Evolutionary conservation across 1,140 invertebrate genomes (phyloP).

Genomic region (Bicyclus anynana): DNA sequence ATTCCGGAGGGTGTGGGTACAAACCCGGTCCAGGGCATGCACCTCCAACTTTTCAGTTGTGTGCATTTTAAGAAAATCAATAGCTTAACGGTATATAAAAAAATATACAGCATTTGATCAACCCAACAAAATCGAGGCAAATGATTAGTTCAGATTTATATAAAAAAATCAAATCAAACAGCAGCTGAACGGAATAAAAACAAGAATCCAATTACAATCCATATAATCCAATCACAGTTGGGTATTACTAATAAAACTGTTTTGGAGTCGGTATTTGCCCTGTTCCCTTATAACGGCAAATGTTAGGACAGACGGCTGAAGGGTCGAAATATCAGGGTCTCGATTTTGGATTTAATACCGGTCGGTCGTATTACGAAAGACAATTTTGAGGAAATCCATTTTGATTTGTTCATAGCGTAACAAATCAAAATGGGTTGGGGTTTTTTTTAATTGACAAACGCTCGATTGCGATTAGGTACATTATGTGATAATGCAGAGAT

Average conservation of each 20-base stretch:
- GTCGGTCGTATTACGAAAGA: not conserved
- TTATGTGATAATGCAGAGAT: no score
- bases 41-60: no score
- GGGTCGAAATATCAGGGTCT: slow-evolving; percentile 1
- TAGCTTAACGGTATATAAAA: no score
- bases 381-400: not conserved
- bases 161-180: slow-evolving; percentile 23
- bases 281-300: slow-evolving; percentile 16
- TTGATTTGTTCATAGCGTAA: no score
- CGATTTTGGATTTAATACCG: slow-evolving; percentile 7
- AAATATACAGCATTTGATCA: no score
- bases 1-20: no score
- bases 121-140: no score
- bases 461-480: no score
- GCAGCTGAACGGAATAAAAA: slow-evolving; percentile 30
- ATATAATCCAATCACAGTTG: slow-evolving; percentile 30
- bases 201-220: slow-evolving; percentile 33
- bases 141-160: not conserved
- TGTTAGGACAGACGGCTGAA: slow-evolving; percentile 11
- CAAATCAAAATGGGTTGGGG: no score
- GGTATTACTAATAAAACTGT: slow-evolving; percentile 24
- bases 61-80: no score
- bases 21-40: no score
- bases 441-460: no score
- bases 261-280: slow-evolving; percentile 25